Conservation (phyloP, 1,140 invertebrate species). For the Drosophila albomicans region DNA sequence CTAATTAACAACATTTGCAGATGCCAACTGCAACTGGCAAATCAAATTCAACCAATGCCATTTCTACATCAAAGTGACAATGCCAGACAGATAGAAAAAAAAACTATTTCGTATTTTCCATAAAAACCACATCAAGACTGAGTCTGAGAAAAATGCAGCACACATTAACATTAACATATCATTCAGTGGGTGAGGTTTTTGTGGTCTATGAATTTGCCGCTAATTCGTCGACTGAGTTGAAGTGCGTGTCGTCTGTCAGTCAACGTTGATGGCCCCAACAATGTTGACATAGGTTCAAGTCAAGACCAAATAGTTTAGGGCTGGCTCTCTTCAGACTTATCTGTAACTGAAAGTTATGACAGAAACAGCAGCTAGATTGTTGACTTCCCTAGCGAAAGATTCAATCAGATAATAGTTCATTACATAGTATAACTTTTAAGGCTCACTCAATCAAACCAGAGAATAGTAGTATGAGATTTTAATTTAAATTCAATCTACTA, state of each 20-base stretch:
- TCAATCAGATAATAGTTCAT: background rate
- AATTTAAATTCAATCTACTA: background rate
- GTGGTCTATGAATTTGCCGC: background rate
- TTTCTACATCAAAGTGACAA: background rate
- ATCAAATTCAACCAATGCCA: background rate
- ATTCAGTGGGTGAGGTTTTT: background rate
- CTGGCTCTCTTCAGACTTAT: background rate
- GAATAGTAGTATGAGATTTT: no score
- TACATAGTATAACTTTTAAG: background rate
- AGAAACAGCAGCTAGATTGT: background rate
- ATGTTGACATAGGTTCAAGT: conserved; percentile 5
- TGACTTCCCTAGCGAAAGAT: background rate
- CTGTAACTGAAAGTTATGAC: background rate
- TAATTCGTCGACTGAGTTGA: background rate
- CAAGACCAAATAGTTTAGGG: background rate
- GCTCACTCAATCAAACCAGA: background rate
- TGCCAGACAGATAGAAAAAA: background rate
- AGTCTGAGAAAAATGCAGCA: background rate
- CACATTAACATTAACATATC: background rate
- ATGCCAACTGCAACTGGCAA: conserved; percentile 33
- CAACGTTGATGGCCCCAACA: background rate
- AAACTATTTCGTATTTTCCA: background rate
- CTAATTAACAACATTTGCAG: conserved; percentile 47
- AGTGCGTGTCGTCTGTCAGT: background rate
- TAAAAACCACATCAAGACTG: background rate